phyloP scores from a whole-genome alignment of 2,797 vertebrate genomes.

The Sebastes diploproa region DNA sequence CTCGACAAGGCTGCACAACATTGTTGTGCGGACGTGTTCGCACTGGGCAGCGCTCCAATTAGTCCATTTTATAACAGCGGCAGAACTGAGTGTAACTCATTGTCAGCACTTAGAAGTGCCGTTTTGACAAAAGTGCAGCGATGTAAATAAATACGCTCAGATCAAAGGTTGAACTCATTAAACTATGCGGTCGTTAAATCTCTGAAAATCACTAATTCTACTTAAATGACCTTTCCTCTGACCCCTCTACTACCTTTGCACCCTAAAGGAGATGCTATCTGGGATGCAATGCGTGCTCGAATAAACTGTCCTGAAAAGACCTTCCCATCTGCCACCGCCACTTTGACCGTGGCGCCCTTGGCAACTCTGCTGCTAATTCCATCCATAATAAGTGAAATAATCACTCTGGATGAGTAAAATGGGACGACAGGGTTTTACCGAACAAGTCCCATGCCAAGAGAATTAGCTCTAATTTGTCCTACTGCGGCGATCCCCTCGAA shows the following conservation, averaged over 20 bases:
- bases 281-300: slow-evolving; percentile 12
- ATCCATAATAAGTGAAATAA: slow-evolving; percentile 24
- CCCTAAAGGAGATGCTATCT: slow-evolving; percentile 25
- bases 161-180: slow-evolving; percentile 11
- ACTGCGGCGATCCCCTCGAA: slow-evolving; percentile 45
- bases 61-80: slow-evolving; percentile 51
- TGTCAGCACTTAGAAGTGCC: slow-evolving; percentile 22
- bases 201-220: background rate
- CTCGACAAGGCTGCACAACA: slow-evolving; percentile 9
- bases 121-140: slow-evolving; percentile 24
- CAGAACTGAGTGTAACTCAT: slow-evolving; percentile 41
- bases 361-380: slow-evolving; percentile 23
- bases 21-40: slow-evolving; percentile 26
- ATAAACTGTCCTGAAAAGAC: slow-evolving; percentile 39
- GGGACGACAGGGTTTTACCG: slow-evolving; percentile 5
- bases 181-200: background rate
- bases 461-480: slow-evolving; percentile 69
- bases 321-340: slow-evolving; percentile 60
- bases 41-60: slow-evolving; percentile 57
- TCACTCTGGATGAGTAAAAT: slow-evolving; percentile 10
- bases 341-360: slow-evolving; percentile 50
- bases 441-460: slow-evolving; percentile 37
- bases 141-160: slow-evolving; percentile 34
- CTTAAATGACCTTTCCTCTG: slow-evolving; percentile 13
- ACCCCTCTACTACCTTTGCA: background rate